A percentile compares a stretch with the other conserved stretches of the same genome.
phyloP scores from a whole-genome alignment of 2,113 vertebrate genomes.

The Caranx melampygus region DNA sequence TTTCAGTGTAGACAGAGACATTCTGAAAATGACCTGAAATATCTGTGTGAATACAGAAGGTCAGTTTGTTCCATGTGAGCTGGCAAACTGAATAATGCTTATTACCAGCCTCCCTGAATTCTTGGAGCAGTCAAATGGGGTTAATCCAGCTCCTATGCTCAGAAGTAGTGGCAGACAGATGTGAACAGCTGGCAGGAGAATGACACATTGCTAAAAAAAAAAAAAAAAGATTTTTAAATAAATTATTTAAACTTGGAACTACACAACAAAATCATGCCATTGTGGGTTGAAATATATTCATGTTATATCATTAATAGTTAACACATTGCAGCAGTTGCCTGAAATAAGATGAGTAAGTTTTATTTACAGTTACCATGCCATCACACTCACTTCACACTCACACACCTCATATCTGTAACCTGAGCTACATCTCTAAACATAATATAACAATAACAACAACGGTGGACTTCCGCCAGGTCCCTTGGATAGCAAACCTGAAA shows the following conservation, averaged over 20 bases:
- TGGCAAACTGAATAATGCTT: not conserved
- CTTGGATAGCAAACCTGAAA: no score
- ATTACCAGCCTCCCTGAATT: not conserved
- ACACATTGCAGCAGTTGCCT: no score
- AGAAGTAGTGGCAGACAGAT: not conserved
- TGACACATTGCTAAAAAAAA: not conserved
- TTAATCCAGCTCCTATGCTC: constrained; percentile 4
- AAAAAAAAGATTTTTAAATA: not conserved
- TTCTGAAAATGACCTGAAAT: not conserved
- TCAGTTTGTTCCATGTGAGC: not conserved
- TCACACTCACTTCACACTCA: no score
- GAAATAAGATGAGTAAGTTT: no score
- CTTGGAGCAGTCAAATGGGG: not conserved
- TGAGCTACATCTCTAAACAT: no score
- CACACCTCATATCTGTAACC: no score
- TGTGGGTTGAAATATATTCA: not conserved
- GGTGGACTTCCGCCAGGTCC: no score
- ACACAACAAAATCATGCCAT: not conserved
- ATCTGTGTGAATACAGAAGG: not conserved
- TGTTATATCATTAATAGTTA: no score
- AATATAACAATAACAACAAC: no score
- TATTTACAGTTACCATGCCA: no score
- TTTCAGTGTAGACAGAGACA: not conserved
- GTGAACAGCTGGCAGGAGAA: not conserved
- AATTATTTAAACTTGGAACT: not conserved